Evolutionary conservation across 1,140 invertebrate species (phyloP).

Genomic region (Cydia strobilella): DNA sequence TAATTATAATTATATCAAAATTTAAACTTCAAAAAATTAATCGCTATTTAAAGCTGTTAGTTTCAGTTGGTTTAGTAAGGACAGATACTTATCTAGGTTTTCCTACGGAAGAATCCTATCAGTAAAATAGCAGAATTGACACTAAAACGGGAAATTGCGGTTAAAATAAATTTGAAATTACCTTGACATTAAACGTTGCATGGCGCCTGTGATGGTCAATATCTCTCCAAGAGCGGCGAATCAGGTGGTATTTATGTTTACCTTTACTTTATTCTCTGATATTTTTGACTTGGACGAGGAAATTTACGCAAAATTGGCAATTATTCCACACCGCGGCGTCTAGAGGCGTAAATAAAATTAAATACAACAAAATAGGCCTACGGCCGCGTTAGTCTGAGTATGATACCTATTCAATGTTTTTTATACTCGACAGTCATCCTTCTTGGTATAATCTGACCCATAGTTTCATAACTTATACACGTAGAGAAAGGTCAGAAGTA

Average conservation of each 20-base stretch:
- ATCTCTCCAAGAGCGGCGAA: background rate
- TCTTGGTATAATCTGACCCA: background rate
- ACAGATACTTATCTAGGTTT: no score
- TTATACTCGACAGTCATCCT: background rate
- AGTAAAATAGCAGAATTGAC: no score
- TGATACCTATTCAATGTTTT: background rate
- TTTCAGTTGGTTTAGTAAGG: no score
- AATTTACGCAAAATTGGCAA: conserved; percentile 36
- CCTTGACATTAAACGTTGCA: no score
- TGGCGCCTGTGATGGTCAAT: no score
- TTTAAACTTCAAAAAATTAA: no score
- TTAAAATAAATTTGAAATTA: no score
- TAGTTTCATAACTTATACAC: background rate
- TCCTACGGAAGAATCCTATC: no score
- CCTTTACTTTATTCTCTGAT: background rate
- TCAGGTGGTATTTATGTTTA: background rate
- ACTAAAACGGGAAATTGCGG: no score
- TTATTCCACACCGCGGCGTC: conserved; percentile 45
- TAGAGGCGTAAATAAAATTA: conserved; percentile 48
- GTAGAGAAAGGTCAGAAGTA: background rate
- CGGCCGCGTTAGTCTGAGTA: conserved; percentile 23
- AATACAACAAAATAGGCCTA: conserved; percentile 41
- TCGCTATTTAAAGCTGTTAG: no score
- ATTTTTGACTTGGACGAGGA: background rate
- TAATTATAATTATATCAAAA: no score